Conservation (phyloP, 1,140 invertebrate species). For the Globodera ellingtonae region DNA sequence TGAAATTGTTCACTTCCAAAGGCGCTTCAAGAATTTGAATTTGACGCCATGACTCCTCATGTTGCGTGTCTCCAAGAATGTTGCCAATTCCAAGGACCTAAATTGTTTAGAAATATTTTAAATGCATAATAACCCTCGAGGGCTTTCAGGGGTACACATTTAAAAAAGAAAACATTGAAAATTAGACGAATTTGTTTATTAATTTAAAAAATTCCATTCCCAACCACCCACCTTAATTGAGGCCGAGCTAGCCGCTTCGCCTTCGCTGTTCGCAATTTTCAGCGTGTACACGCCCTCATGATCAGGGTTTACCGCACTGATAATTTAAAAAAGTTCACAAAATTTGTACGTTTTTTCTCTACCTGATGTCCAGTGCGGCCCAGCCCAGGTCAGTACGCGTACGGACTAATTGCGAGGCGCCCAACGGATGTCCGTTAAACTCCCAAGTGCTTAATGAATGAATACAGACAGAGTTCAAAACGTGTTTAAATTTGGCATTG, state of each 20-base stretch:
- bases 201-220: not conserved
- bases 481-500: not conserved
- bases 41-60: constrained; percentile 60
- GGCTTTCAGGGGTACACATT: not conserved
- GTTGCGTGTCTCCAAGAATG: constrained; percentile 59
- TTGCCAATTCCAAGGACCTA: constrained; percentile 71
- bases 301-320: constrained; percentile 55
- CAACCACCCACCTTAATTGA: constrained; percentile 70
- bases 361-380: constrained; percentile 58
- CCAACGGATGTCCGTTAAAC: constrained; percentile 60
- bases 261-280: constrained; percentile 62
- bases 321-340: not conserved
- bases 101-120: not conserved
- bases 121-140: not conserved
- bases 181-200: not conserved
- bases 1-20: constrained; percentile 34
- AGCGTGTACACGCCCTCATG: constrained; percentile 63
- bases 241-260: constrained; percentile 72
- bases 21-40: constrained; percentile 63
- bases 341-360: not conserved
- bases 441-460: constrained; percentile 45
- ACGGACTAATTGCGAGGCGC: constrained; percentile 57
- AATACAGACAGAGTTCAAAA: not conserved
- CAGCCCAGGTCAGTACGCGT: constrained; percentile 61
- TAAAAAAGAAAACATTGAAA: not conserved